Conservation (phyloP, 2,797 vertebrate genomes). For the Enoplosus armatus region DNA sequence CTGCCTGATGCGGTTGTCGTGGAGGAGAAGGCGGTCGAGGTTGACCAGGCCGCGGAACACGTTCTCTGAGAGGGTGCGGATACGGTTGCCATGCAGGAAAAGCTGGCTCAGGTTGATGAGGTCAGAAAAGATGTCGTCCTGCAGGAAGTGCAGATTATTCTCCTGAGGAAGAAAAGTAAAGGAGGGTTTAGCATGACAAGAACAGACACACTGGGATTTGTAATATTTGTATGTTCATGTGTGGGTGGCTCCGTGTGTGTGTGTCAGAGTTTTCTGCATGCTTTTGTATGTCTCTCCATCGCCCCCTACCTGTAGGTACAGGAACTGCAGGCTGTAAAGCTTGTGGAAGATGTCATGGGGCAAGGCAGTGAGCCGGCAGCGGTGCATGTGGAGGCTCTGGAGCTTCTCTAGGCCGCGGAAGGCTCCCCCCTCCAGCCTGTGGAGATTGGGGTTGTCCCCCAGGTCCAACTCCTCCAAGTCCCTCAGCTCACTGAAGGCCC, state of each 20-base stretch:
- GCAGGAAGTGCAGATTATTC: slow-evolving; percentile 94
- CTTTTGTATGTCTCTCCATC: slow-evolving; percentile 11
- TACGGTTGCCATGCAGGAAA: slow-evolving; percentile 95
- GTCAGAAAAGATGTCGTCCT: slow-evolving; percentile 96
- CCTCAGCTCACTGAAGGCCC: slow-evolving; percentile 95
- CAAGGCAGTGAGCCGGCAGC: slow-evolving; percentile 92
- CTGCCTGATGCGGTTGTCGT: slow-evolving; percentile 92
- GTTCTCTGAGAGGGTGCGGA: slow-evolving; percentile 93
- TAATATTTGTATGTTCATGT: slow-evolving; percentile 24
- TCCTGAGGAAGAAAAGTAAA: slow-evolving; percentile 87
- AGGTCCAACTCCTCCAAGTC: slow-evolving; percentile 97
- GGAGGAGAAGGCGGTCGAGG: slow-evolving; percentile 94
- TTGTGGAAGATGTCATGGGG: slow-evolving; percentile 94
- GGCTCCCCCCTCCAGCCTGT: slow-evolving; percentile 92
- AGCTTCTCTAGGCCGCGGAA: slow-evolving; percentile 95
- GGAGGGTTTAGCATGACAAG: slow-evolving; percentile 20
- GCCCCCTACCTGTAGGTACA: slow-evolving; percentile 91
- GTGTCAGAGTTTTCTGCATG: slow-evolving; percentile 16
- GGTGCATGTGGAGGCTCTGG: slow-evolving; percentile 96
- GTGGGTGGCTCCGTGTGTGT: slow-evolving; percentile 38
- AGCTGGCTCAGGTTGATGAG: slow-evolving; percentile 97
- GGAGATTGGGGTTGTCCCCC: slow-evolving; percentile 95
- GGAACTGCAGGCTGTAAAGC: slow-evolving; percentile 97
- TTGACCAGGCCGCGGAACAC: slow-evolving; percentile 93
- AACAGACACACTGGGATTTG: neutral